Evolutionary conservation across 2,797 vertebrate genomes (phyloP).

Genomic region (Molossus alvarezi): DNA sequence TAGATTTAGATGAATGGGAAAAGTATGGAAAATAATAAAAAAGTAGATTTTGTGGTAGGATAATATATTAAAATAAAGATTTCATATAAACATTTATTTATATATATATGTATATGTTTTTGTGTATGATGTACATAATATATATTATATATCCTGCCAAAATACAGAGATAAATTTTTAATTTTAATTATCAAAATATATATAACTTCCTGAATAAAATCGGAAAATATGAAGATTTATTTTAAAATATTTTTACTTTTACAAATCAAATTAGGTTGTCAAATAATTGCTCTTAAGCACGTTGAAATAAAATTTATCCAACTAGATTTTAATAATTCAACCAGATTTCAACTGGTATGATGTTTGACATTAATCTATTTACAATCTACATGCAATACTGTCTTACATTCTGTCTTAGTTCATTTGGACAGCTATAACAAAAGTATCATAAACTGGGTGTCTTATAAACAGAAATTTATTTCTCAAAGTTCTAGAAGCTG

Average conservation of each 20-base stretch:
- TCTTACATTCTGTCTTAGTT: neutral
- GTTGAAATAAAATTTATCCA: slow-evolving; percentile 43
- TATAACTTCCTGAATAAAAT: neutral
- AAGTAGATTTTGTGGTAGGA: neutral
- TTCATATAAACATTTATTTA: neutral
- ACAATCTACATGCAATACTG: neutral
- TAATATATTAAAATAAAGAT: neutral
- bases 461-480: neutral
- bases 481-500: neutral
- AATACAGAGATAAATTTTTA: neutral
- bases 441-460: neutral
- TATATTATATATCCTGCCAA: neutral
- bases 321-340: neutral
- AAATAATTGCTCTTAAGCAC: neutral
- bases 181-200: slow-evolving; percentile 7
- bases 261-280: neutral
- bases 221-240: neutral
- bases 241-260: slow-evolving; percentile 5
- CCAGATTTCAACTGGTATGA: neutral
- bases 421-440: neutral
- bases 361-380: slow-evolving; percentile 14
- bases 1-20: neutral
- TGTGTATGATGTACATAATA: neutral
- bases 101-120: neutral
- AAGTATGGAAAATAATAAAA: neutral